These are phyloP conservation scores for Heliconius congener DNA, from an alignment of 1,140 invertebrate genomes.

Conservation along the genomic window DNA sequence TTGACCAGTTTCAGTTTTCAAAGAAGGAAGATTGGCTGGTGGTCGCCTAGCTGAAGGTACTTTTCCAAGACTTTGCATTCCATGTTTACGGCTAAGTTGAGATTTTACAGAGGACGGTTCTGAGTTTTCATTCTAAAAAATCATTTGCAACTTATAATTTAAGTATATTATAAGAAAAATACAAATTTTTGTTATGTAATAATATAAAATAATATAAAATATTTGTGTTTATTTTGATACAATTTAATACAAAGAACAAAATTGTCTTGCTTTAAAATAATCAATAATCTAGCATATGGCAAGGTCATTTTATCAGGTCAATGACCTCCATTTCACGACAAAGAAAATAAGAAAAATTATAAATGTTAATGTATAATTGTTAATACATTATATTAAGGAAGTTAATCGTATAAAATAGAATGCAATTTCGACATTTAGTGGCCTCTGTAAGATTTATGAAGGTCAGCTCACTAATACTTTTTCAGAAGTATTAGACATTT, in stretches of 20 bases:
- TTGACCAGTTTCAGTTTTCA: slow-evolving; percentile 93
- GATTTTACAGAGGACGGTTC: slow-evolving; percentile 93
- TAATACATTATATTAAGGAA: not conserved
- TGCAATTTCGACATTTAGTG: not conserved
- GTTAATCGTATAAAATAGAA: not conserved
- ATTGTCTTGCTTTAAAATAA: slow-evolving; percentile 6
- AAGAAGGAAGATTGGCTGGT: slow-evolving; percentile 97
- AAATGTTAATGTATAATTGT: not conserved
- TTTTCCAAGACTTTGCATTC: slow-evolving; percentile 99
- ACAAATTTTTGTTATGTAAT: not conserved
- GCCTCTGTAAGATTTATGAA: not conserved
- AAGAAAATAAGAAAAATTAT: not conserved
- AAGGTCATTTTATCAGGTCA: slow-evolving; percentile 35
- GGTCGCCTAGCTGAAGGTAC: slow-evolving; percentile 96
- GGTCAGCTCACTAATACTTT: not conserved
- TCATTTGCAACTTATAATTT: not conserved
- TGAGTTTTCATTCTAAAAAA: slow-evolving; percentile 91
- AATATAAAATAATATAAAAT: not conserved
- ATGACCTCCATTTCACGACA: slow-evolving; percentile 28
- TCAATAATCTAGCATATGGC: slow-evolving; percentile 28
- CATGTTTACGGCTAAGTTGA: slow-evolving; percentile 96
- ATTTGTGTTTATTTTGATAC: not conserved
- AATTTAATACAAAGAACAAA: not conserved
- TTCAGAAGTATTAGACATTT: not conserved
- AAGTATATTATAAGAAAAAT: not conserved